A percentile compares a stretch with the other conserved stretches of the same genome.
phyloP scores from a whole-genome alignment of 1,140 invertebrate genomes.

The Nasonia vitripennis region DNA sequence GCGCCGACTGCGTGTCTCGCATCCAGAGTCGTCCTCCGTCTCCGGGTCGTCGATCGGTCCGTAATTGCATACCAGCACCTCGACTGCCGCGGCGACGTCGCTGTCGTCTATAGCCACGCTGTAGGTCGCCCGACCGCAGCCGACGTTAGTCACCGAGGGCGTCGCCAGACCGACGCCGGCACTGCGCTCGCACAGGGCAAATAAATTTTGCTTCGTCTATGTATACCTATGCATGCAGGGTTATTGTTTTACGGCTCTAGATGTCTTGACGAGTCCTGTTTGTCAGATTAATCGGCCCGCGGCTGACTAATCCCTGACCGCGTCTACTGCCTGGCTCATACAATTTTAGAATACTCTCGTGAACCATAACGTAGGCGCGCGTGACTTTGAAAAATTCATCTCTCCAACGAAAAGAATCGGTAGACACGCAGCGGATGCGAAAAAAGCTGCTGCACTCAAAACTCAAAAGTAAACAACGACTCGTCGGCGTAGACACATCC shows the following conservation, averaged over 20 bases:
- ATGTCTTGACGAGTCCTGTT: neutral
- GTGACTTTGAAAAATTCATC: too few species aligned
- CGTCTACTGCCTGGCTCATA: neutral
- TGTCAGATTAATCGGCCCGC: neutral
- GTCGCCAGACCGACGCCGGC: neutral
- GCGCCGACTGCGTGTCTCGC: conserved; percentile 58
- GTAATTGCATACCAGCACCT: conserved; percentile 70
- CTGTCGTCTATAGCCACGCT: conserved; percentile 38
- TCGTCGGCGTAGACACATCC: too few species aligned
- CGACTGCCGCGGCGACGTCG: conserved; percentile 48
- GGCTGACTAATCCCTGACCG: neutral
- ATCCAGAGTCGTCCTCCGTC: conserved; percentile 60
- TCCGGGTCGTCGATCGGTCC: conserved; percentile 65
- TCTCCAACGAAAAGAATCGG: too few species aligned
- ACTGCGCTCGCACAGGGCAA: neutral
- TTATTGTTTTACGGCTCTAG: too few species aligned
- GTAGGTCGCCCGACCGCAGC: conserved; percentile 65
- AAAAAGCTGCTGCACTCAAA: neutral
- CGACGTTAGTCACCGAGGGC: conserved; percentile 53
- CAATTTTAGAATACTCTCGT: neutral
- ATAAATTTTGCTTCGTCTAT: neutral
- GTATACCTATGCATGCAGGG: neutral
- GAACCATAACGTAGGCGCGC: neutral
- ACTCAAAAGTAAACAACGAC: neutral
- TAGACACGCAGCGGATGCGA: neutral